Conservation (phyloP, 2,113 vertebrate genomes). For the Orientallactaga bullata region DNA sequence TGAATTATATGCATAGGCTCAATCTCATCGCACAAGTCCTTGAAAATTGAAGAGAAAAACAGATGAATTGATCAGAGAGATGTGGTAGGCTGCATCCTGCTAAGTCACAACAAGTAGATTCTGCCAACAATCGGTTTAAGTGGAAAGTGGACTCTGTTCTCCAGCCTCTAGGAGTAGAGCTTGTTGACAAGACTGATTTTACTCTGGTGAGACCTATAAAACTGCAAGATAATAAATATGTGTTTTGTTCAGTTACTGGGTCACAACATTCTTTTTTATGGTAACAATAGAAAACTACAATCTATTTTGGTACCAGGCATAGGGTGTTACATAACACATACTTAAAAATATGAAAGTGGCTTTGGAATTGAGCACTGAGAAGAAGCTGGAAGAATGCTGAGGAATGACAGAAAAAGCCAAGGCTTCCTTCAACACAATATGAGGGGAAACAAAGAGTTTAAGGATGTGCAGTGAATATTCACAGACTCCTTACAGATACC, state of each 20-base stretch:
- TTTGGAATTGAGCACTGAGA: not conserved
- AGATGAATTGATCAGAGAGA: not conserved
- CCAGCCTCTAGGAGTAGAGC: not conserved
- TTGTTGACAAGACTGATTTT: not conserved
- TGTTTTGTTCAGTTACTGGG: not conserved
- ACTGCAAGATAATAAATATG: not conserved
- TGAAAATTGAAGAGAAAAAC: not conserved
- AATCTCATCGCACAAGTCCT: not conserved
- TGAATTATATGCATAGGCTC: not conserved
- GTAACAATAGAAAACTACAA: not conserved
- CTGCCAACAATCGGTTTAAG: not conserved
- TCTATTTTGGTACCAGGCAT: not conserved
- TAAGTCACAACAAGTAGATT: not conserved
- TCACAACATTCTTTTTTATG: not conserved
- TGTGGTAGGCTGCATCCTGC: not conserved
- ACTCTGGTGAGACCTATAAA: not conserved
- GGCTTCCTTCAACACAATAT: not conserved
- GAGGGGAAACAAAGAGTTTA: not conserved
- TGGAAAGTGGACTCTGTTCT: not conserved
- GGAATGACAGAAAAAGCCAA: not conserved
- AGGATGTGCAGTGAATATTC: not conserved
- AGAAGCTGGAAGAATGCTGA: not conserved
- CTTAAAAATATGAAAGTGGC: not conserved
- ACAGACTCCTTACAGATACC: not conserved
- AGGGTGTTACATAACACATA: not conserved